phyloP scores from a whole-genome alignment of 2,888 invertebrate species.

The Furcula furcula region DNA sequence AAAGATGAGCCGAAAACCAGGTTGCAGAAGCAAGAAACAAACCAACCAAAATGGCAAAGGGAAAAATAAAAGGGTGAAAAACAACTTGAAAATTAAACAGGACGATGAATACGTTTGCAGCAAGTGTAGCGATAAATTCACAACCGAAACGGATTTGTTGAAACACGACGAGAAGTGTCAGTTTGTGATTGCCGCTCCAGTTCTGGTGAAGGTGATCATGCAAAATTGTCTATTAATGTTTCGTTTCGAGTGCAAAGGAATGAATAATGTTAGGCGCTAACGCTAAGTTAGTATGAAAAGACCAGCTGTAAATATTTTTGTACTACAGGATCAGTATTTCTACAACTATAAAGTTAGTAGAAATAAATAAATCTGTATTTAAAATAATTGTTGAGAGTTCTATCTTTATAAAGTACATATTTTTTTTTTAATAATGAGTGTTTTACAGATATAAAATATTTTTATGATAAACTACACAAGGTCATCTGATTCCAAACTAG shows the following conservation, averaged over 20 bases:
- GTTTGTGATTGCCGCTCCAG: slow-evolving; percentile 7
- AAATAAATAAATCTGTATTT: too few species aligned
- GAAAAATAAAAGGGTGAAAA: slow-evolving; percentile 6
- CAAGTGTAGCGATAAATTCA: slow-evolving; percentile 18
- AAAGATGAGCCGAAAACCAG: slow-evolving; percentile 44
- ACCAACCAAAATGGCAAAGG: slow-evolving; percentile 10
- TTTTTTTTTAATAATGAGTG: too few species aligned
- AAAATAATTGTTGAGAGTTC: too few species aligned
- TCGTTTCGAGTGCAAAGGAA: slow-evolving; percentile 4
- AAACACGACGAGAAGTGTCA: slow-evolving; percentile 15
- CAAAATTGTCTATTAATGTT: slow-evolving; percentile 4
- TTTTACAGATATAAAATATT: too few species aligned
- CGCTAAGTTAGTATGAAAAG: too few species aligned
- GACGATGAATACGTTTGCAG: slow-evolving; percentile 13
- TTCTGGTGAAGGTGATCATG: slow-evolving; percentile 21
- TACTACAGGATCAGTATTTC: too few species aligned
- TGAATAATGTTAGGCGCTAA: slow-evolving; percentile 11
- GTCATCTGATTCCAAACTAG: too few species aligned
- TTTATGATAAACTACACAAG: too few species aligned
- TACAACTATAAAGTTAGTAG: too few species aligned
- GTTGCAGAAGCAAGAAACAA: slow-evolving; percentile 41
- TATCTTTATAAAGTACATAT: too few species aligned
- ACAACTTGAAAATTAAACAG: background rate
- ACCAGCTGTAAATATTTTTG: too few species aligned
- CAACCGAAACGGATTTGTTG: slow-evolving; percentile 12